Evolutionary conservation across 1,140 invertebrate genomes (phyloP), one percentile per base, ranked within the genome.

Genomic region (Pinna nobilis): DNA sequence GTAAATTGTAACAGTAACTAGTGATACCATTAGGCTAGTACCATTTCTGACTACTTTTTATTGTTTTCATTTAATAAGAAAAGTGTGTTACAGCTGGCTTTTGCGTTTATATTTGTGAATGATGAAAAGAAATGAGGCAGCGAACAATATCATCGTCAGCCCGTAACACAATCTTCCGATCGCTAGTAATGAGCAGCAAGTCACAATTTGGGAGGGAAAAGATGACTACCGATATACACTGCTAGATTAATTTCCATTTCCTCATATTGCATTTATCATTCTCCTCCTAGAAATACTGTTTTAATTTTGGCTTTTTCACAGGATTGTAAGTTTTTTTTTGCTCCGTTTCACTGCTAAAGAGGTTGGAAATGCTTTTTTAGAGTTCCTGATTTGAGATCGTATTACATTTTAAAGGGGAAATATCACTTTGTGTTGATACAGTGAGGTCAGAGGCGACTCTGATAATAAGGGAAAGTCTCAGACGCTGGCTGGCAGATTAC

Each of bases 81-180:
- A 59, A 18, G 55, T 33, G 37, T 59, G 55, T 15, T 59, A 25
- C 32, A 59, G 28, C 30, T 33, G 55, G 25, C 51, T n/a, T 59
- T 35, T 33, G 33, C 28, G 32, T 59, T 35, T 33, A 59, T 33
- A 35, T 55, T 44, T 59, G 70, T 77, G 69, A 71, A 76, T 82
- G 82, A 81, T 69, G 49, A 69, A 57, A 55, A 53, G 41, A 66
- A 55, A 69, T 59, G 61, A 60, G 59, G 64, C 44, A 67, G 70
- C 39, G 53, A 35, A 69, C 59, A 68, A n/a, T n/a, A n/a, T n/a
- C 60, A 67, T 78, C 76, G 78, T 76, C 76, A 81, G 78, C 71
- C 78, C 70, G 79, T 76, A 81, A 81, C 78, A 60, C 35, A 73
- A 80, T 80, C 71, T 65, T 32, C 51, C n/a, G 59, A 61, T 63